Base-by-base conservation (phyloP, 2,888 invertebrate genomes). In the Morpho helenor region DNA sequence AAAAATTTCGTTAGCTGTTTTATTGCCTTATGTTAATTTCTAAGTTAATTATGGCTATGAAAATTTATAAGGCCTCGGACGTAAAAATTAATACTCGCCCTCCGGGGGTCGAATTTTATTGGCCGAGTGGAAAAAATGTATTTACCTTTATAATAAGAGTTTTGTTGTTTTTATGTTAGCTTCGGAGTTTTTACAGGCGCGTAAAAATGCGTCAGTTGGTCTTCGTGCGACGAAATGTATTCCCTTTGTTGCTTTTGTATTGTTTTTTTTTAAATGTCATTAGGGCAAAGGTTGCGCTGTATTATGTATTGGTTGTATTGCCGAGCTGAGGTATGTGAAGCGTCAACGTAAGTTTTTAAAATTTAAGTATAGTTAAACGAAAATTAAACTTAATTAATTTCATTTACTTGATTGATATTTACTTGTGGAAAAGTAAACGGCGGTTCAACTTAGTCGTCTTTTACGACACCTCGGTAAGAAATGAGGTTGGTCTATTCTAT, bases 11-110 rank as follows among this genome's bases (percentile, higher is more conserved):
- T 90, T 87, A 82, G 79, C 73, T 76, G 80, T 80, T 90, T 89
- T 89, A 89, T 88, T 77, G 79, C 81, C 76, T 82, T 88, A 89
- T 89, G 90, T 87, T 89, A 90, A 90, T 90, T 89, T 84, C 84
- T 84, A 84, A 87, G 79, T 80, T 90, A 90, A 90, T 90, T 87
- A 89, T 85, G 82, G 79, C 87, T 82, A 88, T 85, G 89, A 87
- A 88, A 87, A 87, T 89, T 76, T 87, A 89, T 88, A 85, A 87
- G 84, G 76, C 74, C 66, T 59, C 68, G 75, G 31, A 74, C 74
- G 79, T 76, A 80, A 80, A 77, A 86, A 88, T 88, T 89, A 88
- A 88, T 88, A 85, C 76, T 65, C 73, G 73, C 71, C 72, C 69
- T 77, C 73, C 75, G 79, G 84, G 87, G 83, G 78, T 79, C 83